A percentile compares a stretch with the other conserved stretches of the same genome.
These are phyloP conservation scores for Pandemis cinnamomeana DNA, from an alignment of 2,888 invertebrate species.

Conservation along the genomic window DNA sequence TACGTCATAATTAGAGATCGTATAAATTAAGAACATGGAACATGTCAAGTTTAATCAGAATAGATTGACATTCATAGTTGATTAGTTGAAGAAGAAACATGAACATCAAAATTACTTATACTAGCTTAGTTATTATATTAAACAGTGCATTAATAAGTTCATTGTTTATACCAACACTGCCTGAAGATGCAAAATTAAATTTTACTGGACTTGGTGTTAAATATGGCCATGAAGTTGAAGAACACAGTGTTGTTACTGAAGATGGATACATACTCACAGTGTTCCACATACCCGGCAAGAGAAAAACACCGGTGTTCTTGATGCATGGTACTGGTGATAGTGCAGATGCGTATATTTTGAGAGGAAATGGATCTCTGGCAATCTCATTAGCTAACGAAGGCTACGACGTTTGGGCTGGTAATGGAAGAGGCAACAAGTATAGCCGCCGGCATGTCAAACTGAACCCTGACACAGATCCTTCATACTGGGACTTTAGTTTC, in stretches of 20 bases:
- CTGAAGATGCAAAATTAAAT: conserved; percentile 45
- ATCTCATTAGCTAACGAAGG: conserved; percentile 4
- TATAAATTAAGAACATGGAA: neutral
- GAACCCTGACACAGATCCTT: neutral
- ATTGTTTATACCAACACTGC: neutral
- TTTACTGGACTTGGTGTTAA: conserved; percentile 53
- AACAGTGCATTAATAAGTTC: conserved; percentile 4
- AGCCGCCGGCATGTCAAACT: conserved; percentile 2
- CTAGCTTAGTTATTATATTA: neutral
- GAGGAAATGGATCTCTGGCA: conserved; percentile 2
- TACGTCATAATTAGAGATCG: no score
- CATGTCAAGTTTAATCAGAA: neutral
- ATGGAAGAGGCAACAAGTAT: neutral
- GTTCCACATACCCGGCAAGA: neutral
- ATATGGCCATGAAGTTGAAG: conserved; percentile 49
- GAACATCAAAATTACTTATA: neutral
- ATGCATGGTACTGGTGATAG: neutral
- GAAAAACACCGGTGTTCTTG: neutral
- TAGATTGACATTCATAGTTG: neutral
- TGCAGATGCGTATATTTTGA: neutral
- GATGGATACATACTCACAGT: conserved; percentile 6
- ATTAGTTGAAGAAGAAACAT: neutral
- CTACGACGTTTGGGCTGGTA: conserved; percentile 1
- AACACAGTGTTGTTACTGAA: conserved; percentile 34
- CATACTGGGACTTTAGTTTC: conserved; percentile 8